A percentile compares a stretch with the other conserved stretches of the same genome.
Conservation (phyloP, 1,140 invertebrate genomes). For the Olivierus martensii region DNA sequence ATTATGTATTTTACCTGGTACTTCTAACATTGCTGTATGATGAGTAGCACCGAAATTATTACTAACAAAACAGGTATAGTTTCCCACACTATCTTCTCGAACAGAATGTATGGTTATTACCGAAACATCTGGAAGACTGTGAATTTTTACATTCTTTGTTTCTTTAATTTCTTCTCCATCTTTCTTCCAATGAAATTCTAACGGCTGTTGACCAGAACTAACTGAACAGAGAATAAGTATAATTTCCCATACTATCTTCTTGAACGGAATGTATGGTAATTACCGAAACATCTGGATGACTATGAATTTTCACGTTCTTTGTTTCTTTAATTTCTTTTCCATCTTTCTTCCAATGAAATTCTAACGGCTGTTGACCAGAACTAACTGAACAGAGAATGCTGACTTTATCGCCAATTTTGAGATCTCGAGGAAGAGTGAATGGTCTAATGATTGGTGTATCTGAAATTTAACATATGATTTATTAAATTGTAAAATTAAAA, state of each 20-base stretch:
- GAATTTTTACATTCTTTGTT: neutral
- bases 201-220: neutral
- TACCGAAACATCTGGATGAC: neutral
- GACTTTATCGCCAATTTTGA: conserved; percentile 7
- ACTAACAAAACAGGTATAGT: conserved; percentile 55
- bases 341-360: conserved; percentile 8
- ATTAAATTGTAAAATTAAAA: too few relatives aligned
- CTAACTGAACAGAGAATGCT: conserved; percentile 1
- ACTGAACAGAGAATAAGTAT: conserved; percentile 26
- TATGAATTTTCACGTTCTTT: neutral
- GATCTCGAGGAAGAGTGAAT: conserved; percentile 5
- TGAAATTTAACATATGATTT: too few relatives aligned
- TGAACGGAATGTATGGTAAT: conserved; percentile 5
- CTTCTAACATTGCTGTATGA: conserved; percentile 36
- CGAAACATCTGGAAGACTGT: neutral
- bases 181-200: conserved; percentile 6
- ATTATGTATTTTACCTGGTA: conserved; percentile 13
- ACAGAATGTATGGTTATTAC: conserved; percentile 6
- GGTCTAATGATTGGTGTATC: conserved; percentile 1
- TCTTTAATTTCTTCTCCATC: neutral
- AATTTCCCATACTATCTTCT: conserved; percentile 49
- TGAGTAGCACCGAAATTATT: conserved; percentile 48
- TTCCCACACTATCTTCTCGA: conserved; percentile 43
- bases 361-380: neutral
- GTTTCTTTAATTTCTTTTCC: neutral